These are phyloP conservation scores for Sterrhoptilus dennistouni DNA, from an alignment of 2,113 vertebrate genomes.

Conservation along the genomic window DNA sequence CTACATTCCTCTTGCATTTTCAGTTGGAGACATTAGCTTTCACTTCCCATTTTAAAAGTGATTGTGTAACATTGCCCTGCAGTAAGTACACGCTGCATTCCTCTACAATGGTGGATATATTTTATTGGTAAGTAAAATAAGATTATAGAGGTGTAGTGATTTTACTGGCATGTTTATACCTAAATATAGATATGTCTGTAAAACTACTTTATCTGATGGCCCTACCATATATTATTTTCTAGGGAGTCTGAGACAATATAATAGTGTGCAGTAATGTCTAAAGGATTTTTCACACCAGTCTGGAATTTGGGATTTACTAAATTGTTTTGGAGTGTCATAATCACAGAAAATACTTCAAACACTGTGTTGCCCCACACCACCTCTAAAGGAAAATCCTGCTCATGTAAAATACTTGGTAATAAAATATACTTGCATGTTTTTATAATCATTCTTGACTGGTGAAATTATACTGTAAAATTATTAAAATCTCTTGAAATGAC, in stretches of 20 bases:
- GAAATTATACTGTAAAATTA: background rate
- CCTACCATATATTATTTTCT: background rate
- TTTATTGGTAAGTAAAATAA: slow-evolving; percentile 26
- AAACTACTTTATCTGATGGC: slow-evolving; percentile 7
- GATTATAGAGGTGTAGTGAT: slow-evolving; percentile 5
- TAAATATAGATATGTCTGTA: slow-evolving; percentile 33
- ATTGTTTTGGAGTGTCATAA: background rate
- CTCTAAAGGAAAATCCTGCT: background rate
- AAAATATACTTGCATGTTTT: background rate
- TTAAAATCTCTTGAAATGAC: background rate
- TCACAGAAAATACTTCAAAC: background rate
- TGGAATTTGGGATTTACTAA: background rate
- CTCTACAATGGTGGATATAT: background rate
- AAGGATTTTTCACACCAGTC: background rate
- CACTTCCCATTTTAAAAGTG: background rate
- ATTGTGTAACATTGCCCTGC: slow-evolving; percentile 51
- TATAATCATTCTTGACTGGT: background rate
- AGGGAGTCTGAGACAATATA: background rate
- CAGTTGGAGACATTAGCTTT: slow-evolving; percentile 25
- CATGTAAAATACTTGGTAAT: background rate
- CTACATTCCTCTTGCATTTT: slow-evolving; percentile 50
- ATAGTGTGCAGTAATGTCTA: background rate
- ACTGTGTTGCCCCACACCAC: background rate
- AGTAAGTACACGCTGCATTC: slow-evolving; percentile 1
- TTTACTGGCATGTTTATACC: slow-evolving; percentile 43